Conservation (phyloP, 2,113 vertebrate genomes). For the Pseudolaguvia tuberculata region DNA sequence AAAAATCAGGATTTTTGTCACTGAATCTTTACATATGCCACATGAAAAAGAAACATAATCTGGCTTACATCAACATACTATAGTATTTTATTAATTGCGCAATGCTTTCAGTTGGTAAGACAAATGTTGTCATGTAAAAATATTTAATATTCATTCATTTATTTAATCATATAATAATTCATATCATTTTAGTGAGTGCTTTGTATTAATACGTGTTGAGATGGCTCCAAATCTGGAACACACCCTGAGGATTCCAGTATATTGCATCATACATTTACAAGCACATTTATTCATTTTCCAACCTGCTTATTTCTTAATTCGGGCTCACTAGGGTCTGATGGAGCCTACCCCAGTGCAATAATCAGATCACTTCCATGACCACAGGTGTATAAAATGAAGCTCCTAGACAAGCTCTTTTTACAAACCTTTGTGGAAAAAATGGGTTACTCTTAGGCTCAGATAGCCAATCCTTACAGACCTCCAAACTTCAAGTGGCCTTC, state of each 20-base stretch:
- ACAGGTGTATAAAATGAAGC: too few relatives aligned
- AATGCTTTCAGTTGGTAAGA: background rate
- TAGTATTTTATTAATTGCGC: constrained; percentile 6
- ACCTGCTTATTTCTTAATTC: too few relatives aligned
- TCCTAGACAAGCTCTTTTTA: too few relatives aligned
- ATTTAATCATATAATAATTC: background rate
- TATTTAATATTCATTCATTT: background rate
- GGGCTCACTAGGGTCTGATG: too few relatives aligned
- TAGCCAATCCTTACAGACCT: too few relatives aligned
- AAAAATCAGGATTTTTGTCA: constrained; percentile 15
- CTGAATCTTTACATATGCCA: background rate
- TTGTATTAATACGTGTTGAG: background rate
- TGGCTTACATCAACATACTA: constrained; percentile 14
- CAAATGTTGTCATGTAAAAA: background rate
- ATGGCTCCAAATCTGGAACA: background rate
- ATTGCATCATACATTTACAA: background rate
- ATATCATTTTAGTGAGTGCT: background rate
- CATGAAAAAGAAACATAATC: background rate
- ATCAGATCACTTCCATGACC: too few relatives aligned
- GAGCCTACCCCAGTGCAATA: too few relatives aligned
- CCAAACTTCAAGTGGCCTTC: too few relatives aligned
- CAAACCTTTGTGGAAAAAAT: too few relatives aligned
- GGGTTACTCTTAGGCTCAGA: too few relatives aligned
- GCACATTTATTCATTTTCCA: too few relatives aligned
- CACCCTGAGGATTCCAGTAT: background rate